These are phyloP conservation scores for Tipula unca DNA, from an alignment of 2,888 invertebrate genomes.

Conservation along the genomic window DNA sequence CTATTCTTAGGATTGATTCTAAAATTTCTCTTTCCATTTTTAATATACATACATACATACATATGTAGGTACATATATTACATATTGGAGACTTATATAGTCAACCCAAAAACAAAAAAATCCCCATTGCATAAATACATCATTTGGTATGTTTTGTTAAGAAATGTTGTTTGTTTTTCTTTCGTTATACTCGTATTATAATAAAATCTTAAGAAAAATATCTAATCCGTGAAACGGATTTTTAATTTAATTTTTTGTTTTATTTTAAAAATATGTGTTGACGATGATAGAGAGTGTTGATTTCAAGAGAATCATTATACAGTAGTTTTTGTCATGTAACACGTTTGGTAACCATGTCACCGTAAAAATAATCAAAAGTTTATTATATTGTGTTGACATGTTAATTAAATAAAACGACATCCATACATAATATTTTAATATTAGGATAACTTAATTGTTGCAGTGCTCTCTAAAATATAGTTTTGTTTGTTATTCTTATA, in stretches of 20 bases:
- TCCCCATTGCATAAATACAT: neutral
- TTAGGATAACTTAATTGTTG: no score
- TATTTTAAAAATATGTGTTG: neutral
- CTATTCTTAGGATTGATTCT: neutral
- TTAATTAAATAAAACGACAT: neutral
- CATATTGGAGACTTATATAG: no score
- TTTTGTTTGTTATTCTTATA: no score
- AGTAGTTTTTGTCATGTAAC: neutral
- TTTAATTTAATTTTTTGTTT: neutral
- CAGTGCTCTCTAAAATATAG: no score
- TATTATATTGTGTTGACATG: neutral
- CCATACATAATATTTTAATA: neutral
- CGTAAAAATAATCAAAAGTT: neutral
- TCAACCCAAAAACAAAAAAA: neutral
- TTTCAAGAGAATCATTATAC: neutral
- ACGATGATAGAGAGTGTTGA: neutral
- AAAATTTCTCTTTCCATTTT: neutral
- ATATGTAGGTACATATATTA: no score
- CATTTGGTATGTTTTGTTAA: neutral
- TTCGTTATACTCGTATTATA: no score
- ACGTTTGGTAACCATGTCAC: neutral
- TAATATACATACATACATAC: neutral
- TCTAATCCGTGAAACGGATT: neutral
- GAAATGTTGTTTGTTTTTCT: neutral
- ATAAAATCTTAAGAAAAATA: neutral